phyloP scores from a whole-genome alignment of 2,888 invertebrate species.

The Orchesellides sinensis region DNA sequence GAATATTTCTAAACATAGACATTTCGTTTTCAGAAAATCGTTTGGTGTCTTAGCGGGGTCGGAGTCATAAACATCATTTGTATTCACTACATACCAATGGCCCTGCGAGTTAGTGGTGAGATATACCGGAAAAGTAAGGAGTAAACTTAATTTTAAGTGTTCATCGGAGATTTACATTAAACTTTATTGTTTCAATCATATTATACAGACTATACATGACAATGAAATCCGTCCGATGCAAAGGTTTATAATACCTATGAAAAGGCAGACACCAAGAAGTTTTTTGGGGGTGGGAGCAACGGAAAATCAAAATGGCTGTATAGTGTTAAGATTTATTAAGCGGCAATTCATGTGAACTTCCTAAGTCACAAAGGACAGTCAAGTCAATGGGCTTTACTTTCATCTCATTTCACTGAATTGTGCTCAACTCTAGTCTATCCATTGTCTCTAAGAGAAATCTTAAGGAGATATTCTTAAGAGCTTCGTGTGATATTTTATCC shows the following conservation, averaged over 20 bases:
- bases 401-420: conserved; percentile 64
- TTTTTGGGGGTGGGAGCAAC: conserved; percentile 39
- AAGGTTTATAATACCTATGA: conserved; percentile 39
- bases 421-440: conserved; percentile 39
- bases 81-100: not conserved
- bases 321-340: conserved; percentile 73
- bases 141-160: conserved; percentile 34
- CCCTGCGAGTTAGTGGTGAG: not conserved
- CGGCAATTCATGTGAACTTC: conserved; percentile 72
- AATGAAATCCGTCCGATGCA: conserved; percentile 59
- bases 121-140: conserved; percentile 1
- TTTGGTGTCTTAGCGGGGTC: too few relatives aligned
- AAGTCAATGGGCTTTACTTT: conserved; percentile 63
- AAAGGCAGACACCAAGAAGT: conserved; percentile 46
- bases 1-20: too few relatives aligned
- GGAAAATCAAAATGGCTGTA: conserved; percentile 64
- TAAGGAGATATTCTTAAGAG: conserved; percentile 36
- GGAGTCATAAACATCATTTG: too few relatives aligned
- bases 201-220: not conserved
- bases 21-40: too few relatives aligned
- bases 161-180: conserved; percentile 46
- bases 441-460: conserved; percentile 57
- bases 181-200: conserved; percentile 44
- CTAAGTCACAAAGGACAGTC: conserved; percentile 51
- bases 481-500: conserved; percentile 63